Evolutionary conservation across 2,797 vertebrate species (phyloP), one percentile per base, ranked within the genome.

Genomic region (Aeoliscus strigatus): DNA sequence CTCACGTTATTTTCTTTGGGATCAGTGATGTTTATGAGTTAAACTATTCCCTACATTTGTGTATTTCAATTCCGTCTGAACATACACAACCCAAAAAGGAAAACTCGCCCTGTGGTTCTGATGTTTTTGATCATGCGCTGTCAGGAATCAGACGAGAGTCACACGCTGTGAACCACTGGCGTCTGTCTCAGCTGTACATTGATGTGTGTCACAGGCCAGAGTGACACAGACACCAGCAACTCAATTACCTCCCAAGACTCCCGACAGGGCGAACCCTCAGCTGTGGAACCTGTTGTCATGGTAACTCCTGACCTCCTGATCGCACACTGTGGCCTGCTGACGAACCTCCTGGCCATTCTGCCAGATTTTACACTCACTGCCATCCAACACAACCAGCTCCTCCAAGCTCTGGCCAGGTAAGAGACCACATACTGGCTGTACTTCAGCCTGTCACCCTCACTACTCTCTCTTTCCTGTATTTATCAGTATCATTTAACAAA

Each of bases 261-360:
- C 27, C 76, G 62, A 5, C 59, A 63, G 39, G 75, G 73, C 9
- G 81, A 79, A 41, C 56, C 67, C 39, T 51, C 72, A 3, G 60
- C 87, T 14, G 70, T 71, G 29, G 87, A 87, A 11, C 84, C 77
- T 0, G 43, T 24, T 34, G 85, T 84, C 53, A 67, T 91, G 60
- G 92, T 94, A 65, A 97, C 93, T 8, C 90, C 91, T 3, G 82
- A 90, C 63, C 92, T 98, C 28, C 65, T 95, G 51, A 88, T 89
- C 0, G 92, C 93, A 11, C 52, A 91, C 64, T 97, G 94, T 16
- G 82, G 90, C 69, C 88, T 99, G 68, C 75, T 97, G 49, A 81
- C 87, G 58, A 94, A 94, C 77, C 84, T 99, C 51, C 57, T 98
- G 72, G 73, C 85, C 41, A 75, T 91, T 23, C 69, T 88, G 70